Percentiles rank a stretch among this genome's conserved stretches.
Evolutionary conservation across 2,797 vertebrate genomes (phyloP).

Genomic region (Cryptoprocta ferox): DNA sequence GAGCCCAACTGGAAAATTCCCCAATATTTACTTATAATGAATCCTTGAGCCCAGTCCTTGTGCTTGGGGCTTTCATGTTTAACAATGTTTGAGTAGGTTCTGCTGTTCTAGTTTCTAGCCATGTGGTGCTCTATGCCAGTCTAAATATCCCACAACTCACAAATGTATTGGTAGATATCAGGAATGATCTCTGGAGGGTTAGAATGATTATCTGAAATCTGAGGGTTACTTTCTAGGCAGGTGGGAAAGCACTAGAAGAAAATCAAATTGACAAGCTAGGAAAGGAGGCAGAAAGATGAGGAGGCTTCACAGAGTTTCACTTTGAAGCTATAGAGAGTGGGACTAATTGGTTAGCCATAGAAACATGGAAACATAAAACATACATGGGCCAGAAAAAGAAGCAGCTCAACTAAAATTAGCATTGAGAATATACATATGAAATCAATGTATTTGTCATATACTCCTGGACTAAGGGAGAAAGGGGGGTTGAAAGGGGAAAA

Average conservation of each 20-base stretch:
- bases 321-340: constrained; percentile 44
- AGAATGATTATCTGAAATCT: constrained; percentile 9
- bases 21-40: constrained; percentile 1
- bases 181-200: background rate
- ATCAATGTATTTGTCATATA: constrained; percentile 36
- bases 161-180: background rate
- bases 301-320: constrained; percentile 14
- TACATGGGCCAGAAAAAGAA: background rate
- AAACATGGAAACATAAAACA: background rate
- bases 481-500: constrained; percentile 13
- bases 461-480: constrained; percentile 22
- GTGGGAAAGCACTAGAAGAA: background rate
- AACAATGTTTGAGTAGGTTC: background rate
- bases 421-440: constrained; percentile 48
- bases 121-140: background rate
- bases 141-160: background rate
- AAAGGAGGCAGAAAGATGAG: constrained; percentile 60
- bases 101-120: background rate
- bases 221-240: constrained; percentile 20
- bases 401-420: constrained; percentile 47
- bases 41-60: background rate
- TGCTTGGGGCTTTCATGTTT: background rate
- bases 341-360: constrained; percentile 41
- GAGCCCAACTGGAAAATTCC: constrained; percentile 42
- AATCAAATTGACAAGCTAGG: background rate